A percentile compares a stretch with the other conserved stretches of the same genome.
Conservation (phyloP, 1,140 invertebrate species). For the Drosophila equinoxialis region DNA sequence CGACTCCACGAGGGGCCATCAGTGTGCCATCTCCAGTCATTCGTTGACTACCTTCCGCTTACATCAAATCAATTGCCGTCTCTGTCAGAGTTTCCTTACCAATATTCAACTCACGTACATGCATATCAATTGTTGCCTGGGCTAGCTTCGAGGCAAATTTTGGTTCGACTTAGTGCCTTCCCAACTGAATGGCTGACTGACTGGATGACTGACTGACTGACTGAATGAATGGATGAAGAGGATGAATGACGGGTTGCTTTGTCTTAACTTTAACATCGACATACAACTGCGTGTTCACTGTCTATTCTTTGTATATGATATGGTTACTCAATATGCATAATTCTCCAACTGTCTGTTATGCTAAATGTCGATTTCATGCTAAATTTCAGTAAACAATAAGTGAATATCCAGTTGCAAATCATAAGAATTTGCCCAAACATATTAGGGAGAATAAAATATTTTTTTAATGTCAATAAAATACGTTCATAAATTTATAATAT, state of each 20-base stretch:
- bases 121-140: constrained; percentile 18
- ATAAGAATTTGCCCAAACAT: not conserved
- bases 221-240: not conserved
- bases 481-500: no score
- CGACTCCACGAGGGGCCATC: not conserved
- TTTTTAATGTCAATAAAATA: no score
- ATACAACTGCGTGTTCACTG: constrained; percentile 16
- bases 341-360: constrained; percentile 5
- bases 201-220: not conserved
- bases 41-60: constrained; percentile 18
- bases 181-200: not conserved
- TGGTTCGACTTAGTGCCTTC: not conserved
- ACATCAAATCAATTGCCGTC: constrained; percentile 23
- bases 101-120: constrained; percentile 22
- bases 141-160: constrained; percentile 14
- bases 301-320: constrained; percentile 20
- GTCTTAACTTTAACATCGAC: constrained; percentile 18
- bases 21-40: not conserved
- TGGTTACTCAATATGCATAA: constrained; percentile 19
- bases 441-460: no score
- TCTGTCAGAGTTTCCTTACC: constrained; percentile 18
- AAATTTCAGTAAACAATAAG: not conserved
- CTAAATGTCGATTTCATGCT: constrained; percentile 17
- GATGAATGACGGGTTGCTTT: constrained; percentile 10
- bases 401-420: not conserved